These are phyloP conservation scores for Aphidius gifuensis DNA, from an alignment of 1,140 invertebrate species.

Conservation along the genomic window DNA sequence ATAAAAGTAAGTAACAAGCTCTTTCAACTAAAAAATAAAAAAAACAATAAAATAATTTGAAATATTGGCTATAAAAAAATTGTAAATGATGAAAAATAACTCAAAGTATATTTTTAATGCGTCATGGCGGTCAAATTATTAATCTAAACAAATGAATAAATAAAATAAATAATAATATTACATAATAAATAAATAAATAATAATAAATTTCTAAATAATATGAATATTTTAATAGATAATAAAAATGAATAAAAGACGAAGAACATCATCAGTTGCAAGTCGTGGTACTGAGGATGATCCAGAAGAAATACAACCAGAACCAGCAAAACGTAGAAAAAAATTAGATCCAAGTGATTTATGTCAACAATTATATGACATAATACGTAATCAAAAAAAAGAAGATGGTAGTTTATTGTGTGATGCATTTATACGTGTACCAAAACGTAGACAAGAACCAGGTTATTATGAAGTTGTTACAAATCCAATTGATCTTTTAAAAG, in stretches of 20 bases:
- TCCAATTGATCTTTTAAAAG: slow-evolving; percentile 90
- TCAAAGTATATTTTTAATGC: no score
- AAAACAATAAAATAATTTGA: no score
- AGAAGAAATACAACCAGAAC: slow-evolving; percentile 52
- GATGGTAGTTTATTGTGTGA: slow-evolving; percentile 89
- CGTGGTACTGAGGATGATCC: slow-evolving; percentile 62
- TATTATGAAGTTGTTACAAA: slow-evolving; percentile 90
- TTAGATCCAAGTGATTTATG: slow-evolving; percentile 74
- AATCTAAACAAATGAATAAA: no score
- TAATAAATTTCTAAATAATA: no score
- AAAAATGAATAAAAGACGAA: slow-evolving; percentile 64
- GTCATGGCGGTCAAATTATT: no score
- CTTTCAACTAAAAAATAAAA: no score
- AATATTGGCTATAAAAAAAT: no score
- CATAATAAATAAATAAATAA: no score
- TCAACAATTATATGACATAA: slow-evolving; percentile 88
- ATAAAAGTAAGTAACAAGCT: no score
- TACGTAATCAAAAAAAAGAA: slow-evolving; percentile 88
- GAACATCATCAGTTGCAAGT: slow-evolving; percentile 69
- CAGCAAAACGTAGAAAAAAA: slow-evolving; percentile 54
- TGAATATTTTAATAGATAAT: no score
- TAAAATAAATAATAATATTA: no score
- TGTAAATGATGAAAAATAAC: no score
- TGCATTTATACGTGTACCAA: slow-evolving; percentile 90
- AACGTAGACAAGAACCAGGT: slow-evolving; percentile 82